These are phyloP conservation scores for Aelia acuminata DNA, from an alignment of 2,888 invertebrate species.

Conservation along the genomic window DNA sequence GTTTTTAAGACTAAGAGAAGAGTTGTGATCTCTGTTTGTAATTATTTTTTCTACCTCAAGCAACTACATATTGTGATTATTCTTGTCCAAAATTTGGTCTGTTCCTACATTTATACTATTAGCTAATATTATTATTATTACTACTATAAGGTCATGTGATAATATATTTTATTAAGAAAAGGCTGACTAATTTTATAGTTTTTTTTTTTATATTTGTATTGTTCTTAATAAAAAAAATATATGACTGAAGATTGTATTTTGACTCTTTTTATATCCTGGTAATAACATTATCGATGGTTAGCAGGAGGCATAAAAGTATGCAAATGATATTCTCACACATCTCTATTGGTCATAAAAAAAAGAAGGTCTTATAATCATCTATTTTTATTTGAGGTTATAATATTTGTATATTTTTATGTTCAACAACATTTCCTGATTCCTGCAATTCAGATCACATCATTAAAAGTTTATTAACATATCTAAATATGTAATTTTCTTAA, in stretches of 20 bases:
- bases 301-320: no score
- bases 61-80: not conserved
- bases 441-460: no score
- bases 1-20: not conserved
- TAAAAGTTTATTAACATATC: no score
- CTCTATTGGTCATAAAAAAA: no score
- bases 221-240: not conserved
- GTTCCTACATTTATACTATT: slow-evolving; percentile 16
- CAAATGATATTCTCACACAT: no score
- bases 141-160: not conserved
- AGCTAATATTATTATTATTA: no score
- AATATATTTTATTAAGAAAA: slow-evolving; percentile 11
- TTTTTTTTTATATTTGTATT: slow-evolving; percentile 30
- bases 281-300: no score
- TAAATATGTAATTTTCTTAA: no score
- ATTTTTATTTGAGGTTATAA: no score
- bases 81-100: not conserved
- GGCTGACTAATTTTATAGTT: not conserved
- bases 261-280: not conserved
- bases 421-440: no score
- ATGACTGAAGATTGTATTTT: not conserved
- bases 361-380: no score
- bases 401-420: no score
- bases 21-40: not conserved
- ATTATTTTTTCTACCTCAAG: not conserved